phyloP scores from a whole-genome alignment of 1,140 invertebrate genomes.

The Brachionus rotundiformis region DNA sequence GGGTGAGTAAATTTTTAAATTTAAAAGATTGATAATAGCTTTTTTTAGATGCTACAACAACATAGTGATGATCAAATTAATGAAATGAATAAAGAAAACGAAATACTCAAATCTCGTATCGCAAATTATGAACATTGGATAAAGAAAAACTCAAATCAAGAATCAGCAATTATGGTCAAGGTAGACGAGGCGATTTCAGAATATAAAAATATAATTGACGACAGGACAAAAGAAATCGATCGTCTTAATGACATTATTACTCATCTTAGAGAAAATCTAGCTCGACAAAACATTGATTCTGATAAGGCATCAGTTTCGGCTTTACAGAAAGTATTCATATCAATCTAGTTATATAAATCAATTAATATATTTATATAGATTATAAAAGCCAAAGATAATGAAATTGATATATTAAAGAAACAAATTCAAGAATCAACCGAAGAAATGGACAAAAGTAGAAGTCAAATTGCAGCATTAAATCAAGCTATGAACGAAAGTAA shows the following conservation, averaged over 20 bases:
- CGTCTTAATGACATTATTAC: conserved; percentile 11
- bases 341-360: not conserved
- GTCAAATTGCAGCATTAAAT: not conserved
- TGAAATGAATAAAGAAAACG: conserved; percentile 39
- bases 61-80: conserved; percentile 15
- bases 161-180: conserved; percentile 15
- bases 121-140: conserved; percentile 6
- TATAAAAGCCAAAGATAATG: conserved; percentile 14
- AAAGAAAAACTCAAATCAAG: not conserved
- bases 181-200: conserved; percentile 31
- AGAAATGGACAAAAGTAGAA: conserved; percentile 48
- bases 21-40: not conserved
- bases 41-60: not conserved
- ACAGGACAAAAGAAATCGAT: conserved; percentile 16
- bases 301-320: conserved; percentile 29
- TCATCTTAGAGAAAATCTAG: conserved; percentile 9
- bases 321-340: not conserved
- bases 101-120: conserved; percentile 30
- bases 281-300: conserved; percentile 14
- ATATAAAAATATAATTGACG: conserved; percentile 41
- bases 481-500: conserved; percentile 28
- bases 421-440: conserved; percentile 37
- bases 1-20: not conserved
- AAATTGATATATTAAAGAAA: conserved; percentile 24
- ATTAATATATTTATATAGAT: not conserved